Conservation (phyloP, 2,888 invertebrate genomes). For the Falcaria lacertinaria region DNA sequence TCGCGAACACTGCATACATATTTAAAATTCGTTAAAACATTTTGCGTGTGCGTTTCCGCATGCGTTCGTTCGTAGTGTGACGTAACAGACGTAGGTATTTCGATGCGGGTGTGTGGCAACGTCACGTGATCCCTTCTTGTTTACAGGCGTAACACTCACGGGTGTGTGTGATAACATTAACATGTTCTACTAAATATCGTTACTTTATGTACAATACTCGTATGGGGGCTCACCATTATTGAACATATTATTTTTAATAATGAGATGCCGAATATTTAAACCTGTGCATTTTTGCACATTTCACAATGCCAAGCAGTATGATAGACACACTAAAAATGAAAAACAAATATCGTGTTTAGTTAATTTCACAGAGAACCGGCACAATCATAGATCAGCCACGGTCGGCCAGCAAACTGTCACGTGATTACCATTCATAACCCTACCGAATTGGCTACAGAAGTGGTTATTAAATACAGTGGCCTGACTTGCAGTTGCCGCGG, state of each 20-base stretch:
- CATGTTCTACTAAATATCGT: background rate
- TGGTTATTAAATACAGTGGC: slow-evolving; percentile 32
- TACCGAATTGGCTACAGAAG: slow-evolving; percentile 33
- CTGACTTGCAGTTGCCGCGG: slow-evolving; percentile 42
- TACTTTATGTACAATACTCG: background rate
- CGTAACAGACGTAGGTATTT: slow-evolving; percentile 12
- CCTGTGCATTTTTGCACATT: background rate
- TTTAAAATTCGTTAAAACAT: background rate
- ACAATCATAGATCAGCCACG: slow-evolving; percentile 38
- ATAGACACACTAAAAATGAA: slow-evolving; percentile 17
- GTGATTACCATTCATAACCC: slow-evolving; percentile 33
- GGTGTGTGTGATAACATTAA: background rate
- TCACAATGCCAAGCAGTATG: slow-evolving; percentile 8
- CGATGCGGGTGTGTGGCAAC: slow-evolving; percentile 40
- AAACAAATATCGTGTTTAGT: slow-evolving; percentile 19
- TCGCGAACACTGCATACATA: background rate
- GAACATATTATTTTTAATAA: too few species aligned
- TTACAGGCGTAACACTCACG: slow-evolving; percentile 8
- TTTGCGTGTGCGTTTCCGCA: background rate
- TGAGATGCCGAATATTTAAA: too few species aligned
- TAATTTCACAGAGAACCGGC: slow-evolving; percentile 31
- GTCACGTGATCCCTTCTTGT: slow-evolving; percentile 24
- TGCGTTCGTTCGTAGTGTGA: background rate
- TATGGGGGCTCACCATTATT: background rate
- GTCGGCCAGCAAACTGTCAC: slow-evolving; percentile 28